These are phyloP conservation scores for Hiodon alosoides DNA, from an alignment of 2,113 vertebrate genomes.

Conservation along the genomic window DNA sequence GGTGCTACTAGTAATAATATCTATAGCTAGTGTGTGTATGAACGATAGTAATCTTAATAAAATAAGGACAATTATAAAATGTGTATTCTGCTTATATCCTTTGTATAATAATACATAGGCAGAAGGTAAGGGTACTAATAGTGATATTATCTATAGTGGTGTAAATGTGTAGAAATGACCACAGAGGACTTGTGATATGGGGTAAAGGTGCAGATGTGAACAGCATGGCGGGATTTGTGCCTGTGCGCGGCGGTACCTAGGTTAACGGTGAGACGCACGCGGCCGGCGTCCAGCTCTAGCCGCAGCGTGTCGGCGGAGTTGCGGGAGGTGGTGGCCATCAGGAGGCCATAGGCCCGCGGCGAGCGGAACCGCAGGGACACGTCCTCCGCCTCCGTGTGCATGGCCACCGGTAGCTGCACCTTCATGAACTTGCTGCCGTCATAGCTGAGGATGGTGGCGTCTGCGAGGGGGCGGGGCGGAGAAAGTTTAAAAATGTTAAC, in stretches of 20 bases:
- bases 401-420: slow-evolving; percentile 92
- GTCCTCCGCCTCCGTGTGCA: slow-evolving; percentile 97
- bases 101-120: too few relatives aligned
- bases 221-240: slow-evolving; percentile 10
- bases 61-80: slow-evolving; percentile 6
- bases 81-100: not conserved
- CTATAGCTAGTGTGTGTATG: not conserved
- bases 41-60: not conserved
- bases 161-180: too few relatives aligned
- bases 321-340: slow-evolving; percentile 96
- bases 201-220: too few relatives aligned
- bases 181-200: not conserved
- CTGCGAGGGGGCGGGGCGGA: slow-evolving; percentile 49
- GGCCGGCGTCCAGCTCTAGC: slow-evolving; percentile 89
- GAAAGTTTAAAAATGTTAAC: not conserved
- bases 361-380: slow-evolving; percentile 92
- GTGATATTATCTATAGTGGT: too few relatives aligned
- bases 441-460: slow-evolving; percentile 94
- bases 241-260: slow-evolving; percentile 75
- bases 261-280: slow-evolving; percentile 96
- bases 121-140: too few relatives aligned
- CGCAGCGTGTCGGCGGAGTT: slow-evolving; percentile 96
- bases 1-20: too few relatives aligned
- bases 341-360: slow-evolving; percentile 91
- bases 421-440: slow-evolving; percentile 99